Conservation (phyloP, 2,888 invertebrate species). For the Coenonympha arcania region DNA sequence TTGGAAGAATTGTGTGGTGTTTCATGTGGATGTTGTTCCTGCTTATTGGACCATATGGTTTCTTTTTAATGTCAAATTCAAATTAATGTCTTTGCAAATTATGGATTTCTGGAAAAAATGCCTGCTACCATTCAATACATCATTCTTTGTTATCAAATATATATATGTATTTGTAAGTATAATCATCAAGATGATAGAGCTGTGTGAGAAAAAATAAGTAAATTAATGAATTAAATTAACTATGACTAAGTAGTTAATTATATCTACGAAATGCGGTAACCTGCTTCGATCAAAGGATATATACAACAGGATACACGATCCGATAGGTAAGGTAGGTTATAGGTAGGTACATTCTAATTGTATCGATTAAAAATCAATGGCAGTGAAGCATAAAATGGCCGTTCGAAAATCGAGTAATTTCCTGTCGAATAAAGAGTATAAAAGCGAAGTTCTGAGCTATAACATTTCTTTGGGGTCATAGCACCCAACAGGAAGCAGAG, state of each 20-base stretch:
- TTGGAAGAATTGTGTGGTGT: no score
- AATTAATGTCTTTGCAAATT: no score
- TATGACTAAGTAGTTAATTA: not conserved
- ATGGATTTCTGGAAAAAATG: no score
- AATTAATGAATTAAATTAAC: not conserved
- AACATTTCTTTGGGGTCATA: slow-evolving; percentile 72
- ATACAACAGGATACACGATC: slow-evolving; percentile 26
- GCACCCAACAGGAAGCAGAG: slow-evolving; percentile 69
- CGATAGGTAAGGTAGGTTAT: no score
- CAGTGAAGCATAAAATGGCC: slow-evolving; percentile 61
- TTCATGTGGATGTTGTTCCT: no score
- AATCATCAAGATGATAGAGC: no score
- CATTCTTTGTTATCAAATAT: no score
- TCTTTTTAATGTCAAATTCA: no score
- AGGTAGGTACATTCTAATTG: slow-evolving; percentile 25
- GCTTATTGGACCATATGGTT: no score
- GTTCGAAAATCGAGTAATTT: slow-evolving; percentile 60
- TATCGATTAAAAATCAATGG: slow-evolving; percentile 28
- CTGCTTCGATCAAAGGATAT: slow-evolving; percentile 1
- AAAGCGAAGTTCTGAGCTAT: slow-evolving; percentile 51
- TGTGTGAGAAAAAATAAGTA: no score
- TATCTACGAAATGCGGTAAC: slow-evolving; percentile 4
- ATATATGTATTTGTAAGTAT: no score
- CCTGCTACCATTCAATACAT: no score
- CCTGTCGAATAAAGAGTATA: slow-evolving; percentile 63